Conservation (phyloP, 2,113 vertebrate genomes). For the Dolichotis patagonum region DNA sequence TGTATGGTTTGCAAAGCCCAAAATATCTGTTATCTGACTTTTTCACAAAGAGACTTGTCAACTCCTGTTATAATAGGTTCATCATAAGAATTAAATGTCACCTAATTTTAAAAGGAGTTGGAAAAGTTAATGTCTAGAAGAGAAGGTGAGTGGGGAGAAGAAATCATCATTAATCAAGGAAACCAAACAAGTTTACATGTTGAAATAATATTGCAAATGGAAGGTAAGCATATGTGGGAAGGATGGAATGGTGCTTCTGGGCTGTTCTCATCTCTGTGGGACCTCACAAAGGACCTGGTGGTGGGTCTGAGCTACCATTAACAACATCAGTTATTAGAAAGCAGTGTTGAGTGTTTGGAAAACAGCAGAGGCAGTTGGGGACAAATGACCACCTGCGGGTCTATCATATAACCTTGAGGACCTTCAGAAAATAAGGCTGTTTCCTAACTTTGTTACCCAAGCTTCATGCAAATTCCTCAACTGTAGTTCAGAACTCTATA, state of each 20-base stretch:
- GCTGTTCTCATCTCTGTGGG: not conserved
- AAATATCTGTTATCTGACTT: not conserved
- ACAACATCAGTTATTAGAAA: not conserved
- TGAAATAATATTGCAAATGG: not conserved
- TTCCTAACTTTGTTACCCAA: not conserved
- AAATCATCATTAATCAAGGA: not conserved
- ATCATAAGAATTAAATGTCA: not conserved
- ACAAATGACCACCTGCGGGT: not conserved
- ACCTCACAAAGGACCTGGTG: not conserved
- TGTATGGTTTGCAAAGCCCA: not conserved
- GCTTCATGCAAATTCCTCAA: not conserved
- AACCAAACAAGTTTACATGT: not conserved
- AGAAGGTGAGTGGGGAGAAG: not conserved
- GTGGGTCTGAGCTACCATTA: not conserved
- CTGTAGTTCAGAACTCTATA: not conserved
- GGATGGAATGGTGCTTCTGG: not conserved
- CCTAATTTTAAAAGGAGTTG: not conserved
- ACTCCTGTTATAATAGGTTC: not conserved
- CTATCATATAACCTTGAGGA: not conserved
- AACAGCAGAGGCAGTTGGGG: not conserved
- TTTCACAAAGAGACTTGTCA: not conserved
- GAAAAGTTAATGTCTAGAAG: not conserved
- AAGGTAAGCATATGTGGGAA: not conserved
- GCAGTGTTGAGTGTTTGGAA: not conserved
- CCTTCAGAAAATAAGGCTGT: not conserved